Base-by-base conservation (phyloP, 1,140 invertebrate species). In the Cydia strobilella region DNA sequence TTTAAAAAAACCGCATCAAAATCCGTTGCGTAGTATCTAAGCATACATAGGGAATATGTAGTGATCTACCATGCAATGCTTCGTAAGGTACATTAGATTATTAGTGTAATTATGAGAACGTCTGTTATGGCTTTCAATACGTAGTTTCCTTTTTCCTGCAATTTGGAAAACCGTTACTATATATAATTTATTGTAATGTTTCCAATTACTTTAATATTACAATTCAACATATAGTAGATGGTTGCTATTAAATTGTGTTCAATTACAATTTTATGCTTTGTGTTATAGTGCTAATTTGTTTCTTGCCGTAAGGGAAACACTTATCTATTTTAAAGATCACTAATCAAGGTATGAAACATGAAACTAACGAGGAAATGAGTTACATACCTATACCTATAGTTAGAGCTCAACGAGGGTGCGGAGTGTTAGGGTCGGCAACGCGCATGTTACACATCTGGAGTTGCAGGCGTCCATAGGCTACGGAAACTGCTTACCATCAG, bases 221-320 rank as follows among this genome's bases (percentile, higher is more conserved):
- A 10, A 59, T 59, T 59, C 54, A 23, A 9, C 54, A 2, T 20
- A 20, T 54, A 54, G 51, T 54, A 6, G 20, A 59, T 23, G 48
- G 15, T 18, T 23, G 54, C 54, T 23, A 23, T 59, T 12, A 59
- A 23, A 59, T 23, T 9, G n/a, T 18, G 9, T 59, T 59, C 54
- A 23, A 59, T 59, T 59, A 59, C n/a, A 59, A 59, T 59, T 59
- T 59, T 23, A 59, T 59, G 54, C n/a, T 54, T 59, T 23, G 20
- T 59, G 20, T 20, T 59, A 59, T 59, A 23, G 54, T 59, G 54
- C 7, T 23, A 59, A 59, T 59, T 23, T 59, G 20, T 59, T 59
- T n/a, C 54, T 59, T 23, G 54, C 23, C 54, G 54, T 59, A 20
- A 59, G 15, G 7, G 9, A 23, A n/a, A 59, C 54, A 23, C 54